Evolutionary conservation across 37 sponge, comb jelly and placozoan species (phyloP), one percentile per base, ranked within the genome.

Genomic region (Bolinopsis microptera): DNA sequence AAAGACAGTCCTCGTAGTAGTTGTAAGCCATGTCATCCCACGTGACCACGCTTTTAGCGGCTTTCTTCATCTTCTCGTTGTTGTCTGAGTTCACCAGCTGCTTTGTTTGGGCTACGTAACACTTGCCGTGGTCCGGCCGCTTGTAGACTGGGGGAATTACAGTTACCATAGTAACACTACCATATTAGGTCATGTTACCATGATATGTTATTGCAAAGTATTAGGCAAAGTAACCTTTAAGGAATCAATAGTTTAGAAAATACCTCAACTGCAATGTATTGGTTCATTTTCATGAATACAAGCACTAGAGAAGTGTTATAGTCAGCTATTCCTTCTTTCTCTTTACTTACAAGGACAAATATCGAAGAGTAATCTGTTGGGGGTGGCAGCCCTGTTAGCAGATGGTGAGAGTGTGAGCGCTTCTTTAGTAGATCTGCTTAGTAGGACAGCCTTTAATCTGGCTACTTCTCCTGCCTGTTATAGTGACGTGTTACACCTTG

Each of bases 91-190:
- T 48, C 13, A 48, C 13, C 61, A 48, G 61, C 61, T 48, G 61
- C 3, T 28, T 41, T 2, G 90, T 41, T 41, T 41, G 61, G n/a
- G 90, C 90, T 0, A 41, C 41, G 30, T 41, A 41, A 27, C 90
- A 86, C 28, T 86, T 86, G n/a, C 90, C 90, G 90, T 39, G 41
- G 61, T 39, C 61, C 25, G 90, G 61, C 36, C 41, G 3, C 39
- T 86, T 86, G 61, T 86, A 86, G 28, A 36, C 90, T 86, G 90
- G 39, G n/a, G n/a, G n/a, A n/a, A n/a, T n/a, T n/a, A n/a, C n/a
- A n/a, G n/a, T n/a, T 27, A 74, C 8, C 27, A n/a, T 13, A 27
- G 22, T 74, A 74, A 74, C 28, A 26, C n/a, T n/a, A n/a, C n/a
- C n/a, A 67, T 67, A 67, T 67, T 21, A 67, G 68, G 21, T 67